Percentiles rank a stretch among this genome's conserved stretches.
Evolutionary conservation across 2,113 vertebrate species (phyloP).

Genomic region (Bos indicus): DNA sequence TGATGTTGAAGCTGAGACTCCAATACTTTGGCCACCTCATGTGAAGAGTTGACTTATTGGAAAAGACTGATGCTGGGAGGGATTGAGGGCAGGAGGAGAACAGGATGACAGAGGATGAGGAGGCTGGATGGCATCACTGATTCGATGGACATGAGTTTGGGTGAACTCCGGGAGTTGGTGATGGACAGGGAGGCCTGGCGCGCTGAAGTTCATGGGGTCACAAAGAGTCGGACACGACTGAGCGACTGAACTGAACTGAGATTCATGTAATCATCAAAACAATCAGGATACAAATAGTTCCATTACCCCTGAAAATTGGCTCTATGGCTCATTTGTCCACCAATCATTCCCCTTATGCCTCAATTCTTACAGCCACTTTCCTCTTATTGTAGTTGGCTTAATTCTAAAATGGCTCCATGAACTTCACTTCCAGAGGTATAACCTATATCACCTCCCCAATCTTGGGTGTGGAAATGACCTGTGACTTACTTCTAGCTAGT

Average conservation of each 20-base stretch:
- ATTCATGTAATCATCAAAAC: background rate
- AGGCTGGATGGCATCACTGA: no score
- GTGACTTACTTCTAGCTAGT: background rate
- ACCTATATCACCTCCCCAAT: background rate
- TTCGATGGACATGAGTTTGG: no score
- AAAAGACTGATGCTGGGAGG: no score
- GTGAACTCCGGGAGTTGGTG: no score
- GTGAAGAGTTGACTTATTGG: accelerated
- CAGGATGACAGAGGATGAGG: no score
- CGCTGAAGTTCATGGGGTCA: no score
- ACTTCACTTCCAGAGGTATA: background rate
- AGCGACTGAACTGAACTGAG: background rate
- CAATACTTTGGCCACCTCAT: no score
- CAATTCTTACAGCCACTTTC: background rate
- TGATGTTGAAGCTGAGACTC: no score
- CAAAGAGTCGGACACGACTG: no score
- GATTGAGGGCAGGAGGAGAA: no score
- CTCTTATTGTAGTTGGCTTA: background rate
- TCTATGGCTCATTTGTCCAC: background rate
- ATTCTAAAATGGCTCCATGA: background rate
- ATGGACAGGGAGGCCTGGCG: no score
- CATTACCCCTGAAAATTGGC: background rate
- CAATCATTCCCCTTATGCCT: background rate
- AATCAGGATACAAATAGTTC: background rate
- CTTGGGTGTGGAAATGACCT: background rate